These are phyloP conservation scores for Drosophila kanekoi DNA, from an alignment of 2,888 invertebrate genomes.

Conservation along the genomic window DNA sequence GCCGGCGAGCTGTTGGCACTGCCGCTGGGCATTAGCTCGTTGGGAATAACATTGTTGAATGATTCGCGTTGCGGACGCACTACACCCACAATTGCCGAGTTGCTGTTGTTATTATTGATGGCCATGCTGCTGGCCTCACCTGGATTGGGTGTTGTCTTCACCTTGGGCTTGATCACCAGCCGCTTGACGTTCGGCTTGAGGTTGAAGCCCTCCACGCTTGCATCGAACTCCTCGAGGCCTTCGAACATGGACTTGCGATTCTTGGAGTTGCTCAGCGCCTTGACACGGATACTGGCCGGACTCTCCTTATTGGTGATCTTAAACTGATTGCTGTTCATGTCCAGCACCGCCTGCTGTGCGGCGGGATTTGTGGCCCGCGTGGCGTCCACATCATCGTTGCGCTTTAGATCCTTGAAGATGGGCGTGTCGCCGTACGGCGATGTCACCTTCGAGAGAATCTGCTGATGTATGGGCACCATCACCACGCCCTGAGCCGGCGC, in stretches of 20 bases:
- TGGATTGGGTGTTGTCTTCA: slow-evolving; percentile 5
- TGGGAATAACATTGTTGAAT: slow-evolving; percentile 59
- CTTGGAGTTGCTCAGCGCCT: slow-evolving; percentile 79
- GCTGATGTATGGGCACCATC: slow-evolving; percentile 88
- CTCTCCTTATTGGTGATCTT: slow-evolving; percentile 87
- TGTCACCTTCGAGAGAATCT: slow-evolving; percentile 90
- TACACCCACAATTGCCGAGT: slow-evolving; percentile 2
- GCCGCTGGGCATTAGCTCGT: slow-evolving; percentile 31
- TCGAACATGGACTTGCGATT: slow-evolving; percentile 92
- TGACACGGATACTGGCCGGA: slow-evolving; percentile 86
- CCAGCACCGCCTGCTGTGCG: slow-evolving; percentile 89
- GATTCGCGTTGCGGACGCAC: slow-evolving; percentile 53
- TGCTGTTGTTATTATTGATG: slow-evolving; percentile 8
- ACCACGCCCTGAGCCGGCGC: slow-evolving; percentile 78
- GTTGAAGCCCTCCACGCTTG: slow-evolving; percentile 87
- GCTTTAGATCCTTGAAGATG: slow-evolving; percentile 90
- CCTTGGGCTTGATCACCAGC: slow-evolving; percentile 89
- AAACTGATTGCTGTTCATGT: slow-evolving; percentile 85
- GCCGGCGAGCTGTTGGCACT: slow-evolving; percentile 7
- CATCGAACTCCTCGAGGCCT: slow-evolving; percentile 93
- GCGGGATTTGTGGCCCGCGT: slow-evolving; percentile 90
- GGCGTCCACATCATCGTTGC: slow-evolving; percentile 87
- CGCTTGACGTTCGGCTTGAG: slow-evolving; percentile 90
- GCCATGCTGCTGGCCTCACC: neutral
- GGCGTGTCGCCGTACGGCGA: slow-evolving; percentile 95